These are phyloP conservation scores for Perca schrenkii DNA, from an alignment of 2,113 vertebrate genomes.

Conservation along the genomic window DNA sequence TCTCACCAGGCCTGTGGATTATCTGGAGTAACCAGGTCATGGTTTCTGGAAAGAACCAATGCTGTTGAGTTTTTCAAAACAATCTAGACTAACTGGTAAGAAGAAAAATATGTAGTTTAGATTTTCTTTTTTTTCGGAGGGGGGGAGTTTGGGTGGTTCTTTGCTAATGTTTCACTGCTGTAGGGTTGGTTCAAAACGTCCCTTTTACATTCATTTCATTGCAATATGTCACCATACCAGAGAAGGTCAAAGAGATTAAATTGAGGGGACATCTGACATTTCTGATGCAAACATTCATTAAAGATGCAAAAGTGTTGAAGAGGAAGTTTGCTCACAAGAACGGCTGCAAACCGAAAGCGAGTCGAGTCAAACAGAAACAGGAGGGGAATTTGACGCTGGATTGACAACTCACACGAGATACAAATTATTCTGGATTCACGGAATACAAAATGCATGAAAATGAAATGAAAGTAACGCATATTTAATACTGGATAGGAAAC, in stretches of 20 bases:
- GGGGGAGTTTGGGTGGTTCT: background rate
- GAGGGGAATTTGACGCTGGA: background rate
- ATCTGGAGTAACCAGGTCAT: too few species aligned
- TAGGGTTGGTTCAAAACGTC: background rate
- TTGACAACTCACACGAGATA: background rate
- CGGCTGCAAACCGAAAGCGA: background rate
- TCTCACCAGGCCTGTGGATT: too few species aligned
- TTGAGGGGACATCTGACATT: background rate
- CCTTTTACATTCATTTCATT: background rate
- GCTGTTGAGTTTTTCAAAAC: too few species aligned
- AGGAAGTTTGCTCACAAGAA: background rate
- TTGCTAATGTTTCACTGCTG: background rate
- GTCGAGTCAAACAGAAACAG: background rate
- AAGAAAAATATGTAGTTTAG: too few species aligned
- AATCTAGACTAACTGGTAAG: too few species aligned
- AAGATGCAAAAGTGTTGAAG: constrained; percentile 8
- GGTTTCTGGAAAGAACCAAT: too few species aligned
- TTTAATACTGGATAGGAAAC: too few species aligned
- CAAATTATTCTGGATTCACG: background rate
- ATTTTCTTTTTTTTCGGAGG: too few species aligned
- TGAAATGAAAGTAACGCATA: too few species aligned
- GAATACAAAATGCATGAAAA: too few species aligned
- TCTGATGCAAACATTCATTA: constrained; percentile 5
- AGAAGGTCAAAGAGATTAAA: background rate
- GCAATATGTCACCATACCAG: background rate